Conservation (phyloP, 2,113 vertebrate genomes). For the Microcebus murinus region DNA sequence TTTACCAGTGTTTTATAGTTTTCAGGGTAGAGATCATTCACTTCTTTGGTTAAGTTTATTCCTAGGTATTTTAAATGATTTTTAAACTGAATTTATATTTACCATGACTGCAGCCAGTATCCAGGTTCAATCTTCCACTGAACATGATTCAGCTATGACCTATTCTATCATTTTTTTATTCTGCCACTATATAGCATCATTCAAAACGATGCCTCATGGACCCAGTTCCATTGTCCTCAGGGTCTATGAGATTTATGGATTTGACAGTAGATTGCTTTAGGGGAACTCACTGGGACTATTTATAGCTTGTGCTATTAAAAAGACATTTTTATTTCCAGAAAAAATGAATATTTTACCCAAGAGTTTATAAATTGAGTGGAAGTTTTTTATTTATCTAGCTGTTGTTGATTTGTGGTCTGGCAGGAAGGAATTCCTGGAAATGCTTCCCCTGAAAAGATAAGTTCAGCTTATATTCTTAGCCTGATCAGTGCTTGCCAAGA, state of each 20-base stretch:
- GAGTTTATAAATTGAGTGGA: neutral
- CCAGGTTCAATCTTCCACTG: neutral
- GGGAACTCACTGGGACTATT: neutral
- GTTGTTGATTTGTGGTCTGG: constrained; percentile 56
- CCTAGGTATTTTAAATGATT: neutral
- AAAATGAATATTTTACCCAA: constrained; percentile 14
- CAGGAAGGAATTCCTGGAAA: constrained; percentile 50
- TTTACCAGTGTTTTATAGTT: neutral
- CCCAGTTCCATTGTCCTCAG: neutral
- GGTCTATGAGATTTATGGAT: neutral
- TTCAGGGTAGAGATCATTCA: neutral
- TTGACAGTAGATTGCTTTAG: neutral
- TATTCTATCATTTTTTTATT: neutral
- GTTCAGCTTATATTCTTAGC: neutral
- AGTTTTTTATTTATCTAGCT: constrained; percentile 30
- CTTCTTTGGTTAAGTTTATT: neutral
- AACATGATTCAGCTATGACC: neutral
- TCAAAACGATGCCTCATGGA: neutral
- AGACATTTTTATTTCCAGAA: constrained; percentile 28
- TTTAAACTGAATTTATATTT: neutral
- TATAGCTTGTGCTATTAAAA: neutral
- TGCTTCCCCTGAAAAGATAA: neutral
- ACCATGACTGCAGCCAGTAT: neutral
- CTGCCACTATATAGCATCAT: neutral
- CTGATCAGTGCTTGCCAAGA: neutral